Evolutionary conservation across 2,797 vertebrate genomes (phyloP).

Genomic region (Microchirus variegatus): DNA sequence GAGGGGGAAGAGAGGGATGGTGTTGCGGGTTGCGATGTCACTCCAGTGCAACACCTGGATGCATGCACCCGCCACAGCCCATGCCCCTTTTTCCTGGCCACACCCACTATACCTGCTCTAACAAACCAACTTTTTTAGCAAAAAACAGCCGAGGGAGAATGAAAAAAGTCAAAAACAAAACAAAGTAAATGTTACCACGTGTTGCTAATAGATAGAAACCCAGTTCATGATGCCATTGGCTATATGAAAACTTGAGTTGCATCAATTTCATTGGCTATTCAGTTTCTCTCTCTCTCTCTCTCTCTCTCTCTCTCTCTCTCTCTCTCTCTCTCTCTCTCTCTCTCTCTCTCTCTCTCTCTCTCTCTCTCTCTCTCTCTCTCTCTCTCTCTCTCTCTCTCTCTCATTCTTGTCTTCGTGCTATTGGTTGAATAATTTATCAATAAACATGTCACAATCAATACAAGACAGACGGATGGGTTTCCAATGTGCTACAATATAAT

Average conservation of each 20-base stretch:
- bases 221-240: constrained; percentile 89
- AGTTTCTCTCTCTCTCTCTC: constrained; percentile 43
- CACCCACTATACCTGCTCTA: constrained; percentile 91
- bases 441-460: constrained; percentile 28
- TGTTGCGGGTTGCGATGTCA: constrained; percentile 72
- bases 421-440: constrained; percentile 51
- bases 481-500: constrained; percentile 30
- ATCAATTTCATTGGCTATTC: constrained; percentile 67
- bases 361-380: too few relatives aligned
- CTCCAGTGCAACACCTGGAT: constrained; percentile 37
- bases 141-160: constrained; percentile 53
- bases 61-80: constrained; percentile 38
- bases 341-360: too few relatives aligned
- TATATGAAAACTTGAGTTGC: constrained; percentile 80
- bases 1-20: constrained; percentile 34
- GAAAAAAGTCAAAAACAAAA: constrained; percentile 71
- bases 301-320: too few relatives aligned
- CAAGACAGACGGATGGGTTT: constrained; percentile 37
- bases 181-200: constrained; percentile 93
- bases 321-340: too few relatives aligned
- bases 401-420: constrained; percentile 46
- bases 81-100: constrained; percentile 90
- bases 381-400: too few relatives aligned
- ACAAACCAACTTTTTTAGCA: constrained; percentile 90
- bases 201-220: constrained; percentile 88